Base-by-base conservation (phyloP, 2,888 invertebrate species). In the Cordilura impudica region DNA sequence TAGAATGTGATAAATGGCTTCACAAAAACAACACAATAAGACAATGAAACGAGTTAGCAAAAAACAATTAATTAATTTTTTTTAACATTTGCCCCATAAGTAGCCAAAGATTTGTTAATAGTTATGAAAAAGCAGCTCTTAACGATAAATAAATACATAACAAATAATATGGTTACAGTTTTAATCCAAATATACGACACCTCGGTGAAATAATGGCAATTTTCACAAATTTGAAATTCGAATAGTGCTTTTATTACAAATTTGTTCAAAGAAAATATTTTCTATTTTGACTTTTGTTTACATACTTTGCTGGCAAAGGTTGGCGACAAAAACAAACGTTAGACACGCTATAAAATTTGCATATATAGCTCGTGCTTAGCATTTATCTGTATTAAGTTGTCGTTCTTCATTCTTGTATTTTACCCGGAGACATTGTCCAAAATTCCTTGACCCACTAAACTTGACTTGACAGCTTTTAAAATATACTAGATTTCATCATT, bases 381-480 rank as follows among this genome's bases (percentile, higher is more conserved):
- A 63, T n/a, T n/a, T n/a, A n/a, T 45, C 71, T 29, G 14, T 53
- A 54, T 54, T 23, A 39, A 43, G 29, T 43, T 63, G 47, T n/a
- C 12, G 8, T 21, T 26, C n/a, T 35, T n/a, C 51, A 31, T 21
- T n/a, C 16, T 3, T 12, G n/a, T n/a, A n/a, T 39, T 12, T n/a
- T n/a, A 12, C n/a, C 4, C 4, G 12, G 12, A 10, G 43, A 47
- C 23, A 16, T 18, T 29, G 58, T 18, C 58, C 58, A 53, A 81
- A 82, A 82, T 85, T 86, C 88, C 88, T 88, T 88, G 88, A 88
- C 88, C 88, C 83, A 88, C 85, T 88, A 87, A 87, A 86, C 86
- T 86, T 88, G 86, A 86, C 83, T 82, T 84, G 86, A 83, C 85
- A 86, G 84, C 84, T 85, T 82, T 1, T 82, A 84, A 63, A 35